phyloP scores from a whole-genome alignment of 2,113 vertebrate species.

The Catharus minimus region DNA sequence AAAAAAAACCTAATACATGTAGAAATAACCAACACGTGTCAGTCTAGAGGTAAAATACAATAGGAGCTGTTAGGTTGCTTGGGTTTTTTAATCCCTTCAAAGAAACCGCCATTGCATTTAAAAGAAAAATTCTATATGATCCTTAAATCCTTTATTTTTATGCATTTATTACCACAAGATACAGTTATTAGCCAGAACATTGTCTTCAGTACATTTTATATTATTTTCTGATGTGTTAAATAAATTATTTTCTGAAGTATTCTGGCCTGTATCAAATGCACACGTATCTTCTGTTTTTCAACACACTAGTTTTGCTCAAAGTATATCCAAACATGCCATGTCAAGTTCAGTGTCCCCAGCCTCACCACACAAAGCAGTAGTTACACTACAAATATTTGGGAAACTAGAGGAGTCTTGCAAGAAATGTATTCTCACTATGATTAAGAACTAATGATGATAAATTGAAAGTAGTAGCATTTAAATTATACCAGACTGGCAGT shows the following conservation, averaged over 20 bases:
- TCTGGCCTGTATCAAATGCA: neutral
- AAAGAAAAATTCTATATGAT: neutral
- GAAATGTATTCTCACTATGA: neutral
- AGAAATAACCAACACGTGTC: neutral
- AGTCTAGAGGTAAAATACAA: neutral
- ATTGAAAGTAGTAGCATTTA: neutral
- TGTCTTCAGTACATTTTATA: neutral
- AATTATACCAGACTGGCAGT: neutral
- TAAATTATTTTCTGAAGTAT: neutral
- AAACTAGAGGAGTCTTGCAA: constrained; percentile 2
- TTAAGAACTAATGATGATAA: constrained; percentile 3
- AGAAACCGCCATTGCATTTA: neutral
- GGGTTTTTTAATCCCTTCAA: neutral
- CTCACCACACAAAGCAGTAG: neutral
- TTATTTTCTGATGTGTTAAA: neutral
- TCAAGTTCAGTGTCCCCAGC: neutral
- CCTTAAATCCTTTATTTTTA: neutral
- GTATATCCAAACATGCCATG: neutral
- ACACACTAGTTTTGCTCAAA: neutral
- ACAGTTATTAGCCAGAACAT: neutral
- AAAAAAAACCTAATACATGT: neutral
- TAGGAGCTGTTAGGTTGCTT: neutral
- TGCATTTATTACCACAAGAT: neutral
- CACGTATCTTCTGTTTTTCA: neutral
- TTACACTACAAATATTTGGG: neutral